Percentiles rank a stretch among this genome's conserved stretches.
These are phyloP conservation scores for Acleris emargana DNA, from an alignment of 2,888 invertebrate species.

Conservation along the genomic window DNA sequence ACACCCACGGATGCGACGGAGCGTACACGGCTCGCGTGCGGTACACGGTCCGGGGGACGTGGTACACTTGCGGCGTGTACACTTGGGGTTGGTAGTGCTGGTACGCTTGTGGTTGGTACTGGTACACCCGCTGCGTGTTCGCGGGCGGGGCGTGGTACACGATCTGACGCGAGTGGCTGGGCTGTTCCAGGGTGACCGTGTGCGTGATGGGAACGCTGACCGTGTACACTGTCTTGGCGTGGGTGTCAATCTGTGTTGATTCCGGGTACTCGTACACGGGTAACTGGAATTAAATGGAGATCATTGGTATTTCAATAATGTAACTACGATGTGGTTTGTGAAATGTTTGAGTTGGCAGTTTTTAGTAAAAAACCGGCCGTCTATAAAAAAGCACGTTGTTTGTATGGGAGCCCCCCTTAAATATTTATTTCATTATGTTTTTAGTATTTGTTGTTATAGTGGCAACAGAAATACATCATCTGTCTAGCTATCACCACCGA, in stretches of 20 bases:
- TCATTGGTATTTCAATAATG: neutral
- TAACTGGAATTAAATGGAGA: slow-evolving; percentile 18
- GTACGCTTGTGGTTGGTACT: slow-evolving; percentile 9
- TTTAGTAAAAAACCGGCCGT: no score
- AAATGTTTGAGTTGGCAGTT: no score
- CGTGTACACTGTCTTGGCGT: slow-evolving; percentile 26
- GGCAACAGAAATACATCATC: no score
- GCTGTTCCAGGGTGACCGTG: slow-evolving; percentile 29
- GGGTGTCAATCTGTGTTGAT: slow-evolving; percentile 32
- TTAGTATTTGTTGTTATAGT: no score
- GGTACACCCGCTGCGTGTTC: slow-evolving; percentile 13
- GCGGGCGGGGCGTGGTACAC: slow-evolving; percentile 25
- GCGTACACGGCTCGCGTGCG: neutral
- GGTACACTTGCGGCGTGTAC: slow-evolving; percentile 1
- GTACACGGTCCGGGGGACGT: neutral
- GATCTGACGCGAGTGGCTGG: slow-evolving; percentile 18
- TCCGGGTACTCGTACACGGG: slow-evolving; percentile 37
- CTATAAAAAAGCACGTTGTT: no score
- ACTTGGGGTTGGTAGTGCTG: neutral
- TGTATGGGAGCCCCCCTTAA: no score
- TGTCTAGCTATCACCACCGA: no score
- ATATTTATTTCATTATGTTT: no score
- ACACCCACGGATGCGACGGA: slow-evolving; percentile 17
- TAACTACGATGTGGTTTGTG: no score
- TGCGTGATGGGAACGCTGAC: slow-evolving; percentile 30